A percentile compares a stretch with the other conserved stretches of the same genome.
Evolutionary conservation across 2,113 vertebrate species (phyloP).

Genomic region (Parus major): DNA sequence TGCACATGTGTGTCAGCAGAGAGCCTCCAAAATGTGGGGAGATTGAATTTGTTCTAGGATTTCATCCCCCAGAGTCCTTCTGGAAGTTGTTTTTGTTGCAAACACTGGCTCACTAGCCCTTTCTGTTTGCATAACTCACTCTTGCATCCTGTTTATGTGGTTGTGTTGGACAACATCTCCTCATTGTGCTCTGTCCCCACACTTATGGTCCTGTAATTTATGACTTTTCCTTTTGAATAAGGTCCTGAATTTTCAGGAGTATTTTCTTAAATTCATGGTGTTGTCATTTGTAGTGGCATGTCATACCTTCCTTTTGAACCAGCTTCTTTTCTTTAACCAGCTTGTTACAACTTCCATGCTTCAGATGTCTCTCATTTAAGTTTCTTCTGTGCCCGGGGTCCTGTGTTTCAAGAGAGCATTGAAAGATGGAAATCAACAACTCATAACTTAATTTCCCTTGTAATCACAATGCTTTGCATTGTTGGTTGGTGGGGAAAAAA

Average conservation of each 20-base stretch:
- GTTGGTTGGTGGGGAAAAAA: background rate
- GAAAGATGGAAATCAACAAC: background rate
- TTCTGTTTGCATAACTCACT: background rate
- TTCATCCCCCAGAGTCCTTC: background rate
- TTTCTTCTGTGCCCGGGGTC: background rate
- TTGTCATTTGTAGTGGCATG: background rate
- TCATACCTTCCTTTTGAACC: background rate
- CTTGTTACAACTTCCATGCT: background rate
- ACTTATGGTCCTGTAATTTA: background rate
- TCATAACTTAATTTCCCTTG: background rate
- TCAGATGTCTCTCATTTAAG: background rate
- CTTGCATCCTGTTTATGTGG: slow-evolving; percentile 2
- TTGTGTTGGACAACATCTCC: background rate
- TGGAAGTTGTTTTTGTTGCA: slow-evolving; percentile 23
- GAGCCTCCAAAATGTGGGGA: background rate
- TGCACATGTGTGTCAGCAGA: background rate
- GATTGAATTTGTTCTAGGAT: background rate
- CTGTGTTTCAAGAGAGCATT: background rate
- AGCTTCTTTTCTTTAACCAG: background rate
- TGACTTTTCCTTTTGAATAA: background rate
- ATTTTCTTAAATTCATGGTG: background rate
- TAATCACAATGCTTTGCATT: background rate
- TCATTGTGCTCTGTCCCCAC: background rate
- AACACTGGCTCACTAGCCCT: background rate
- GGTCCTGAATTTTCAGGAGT: background rate